Evolutionary conservation across 2,113 vertebrate species (phyloP).

Genomic region (Pleuronectes platessa): DNA sequence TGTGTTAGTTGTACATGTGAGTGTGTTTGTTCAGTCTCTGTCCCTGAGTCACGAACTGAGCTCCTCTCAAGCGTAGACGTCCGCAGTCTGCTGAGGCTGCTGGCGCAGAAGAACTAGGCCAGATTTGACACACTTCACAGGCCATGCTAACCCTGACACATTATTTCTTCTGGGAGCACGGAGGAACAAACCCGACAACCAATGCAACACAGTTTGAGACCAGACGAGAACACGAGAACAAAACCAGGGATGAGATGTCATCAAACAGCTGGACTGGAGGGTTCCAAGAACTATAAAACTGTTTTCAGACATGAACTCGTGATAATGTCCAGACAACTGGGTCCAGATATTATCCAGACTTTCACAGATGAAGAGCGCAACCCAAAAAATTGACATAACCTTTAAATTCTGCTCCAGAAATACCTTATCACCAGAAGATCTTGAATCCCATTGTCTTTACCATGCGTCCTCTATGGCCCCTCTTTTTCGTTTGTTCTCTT

Average conservation of each 20-base stretch:
- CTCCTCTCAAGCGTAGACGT: slow-evolving; percentile 68
- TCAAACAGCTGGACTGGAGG: slow-evolving; percentile 15
- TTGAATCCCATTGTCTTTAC: no score
- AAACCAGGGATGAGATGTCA: slow-evolving; percentile 3
- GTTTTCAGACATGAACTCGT: background rate
- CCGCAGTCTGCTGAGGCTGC: slow-evolving; percentile 71
- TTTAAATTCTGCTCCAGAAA: no score
- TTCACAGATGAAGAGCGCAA: no score
- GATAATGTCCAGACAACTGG: no score
- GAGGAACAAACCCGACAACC: slow-evolving; percentile 20
- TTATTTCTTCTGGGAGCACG: slow-evolving; percentile 49
- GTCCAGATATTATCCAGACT: no score
- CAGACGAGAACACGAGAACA: slow-evolving; percentile 3
- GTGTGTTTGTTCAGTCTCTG: background rate
- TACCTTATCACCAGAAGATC: no score
- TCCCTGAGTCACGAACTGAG: slow-evolving; percentile 70
- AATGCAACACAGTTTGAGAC: slow-evolving; percentile 22
- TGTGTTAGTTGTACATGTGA: background rate
- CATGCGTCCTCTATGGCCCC: no score
- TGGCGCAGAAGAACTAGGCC: slow-evolving; percentile 81
- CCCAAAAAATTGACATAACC: no score
- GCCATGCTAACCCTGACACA: slow-evolving; percentile 66
- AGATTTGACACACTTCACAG: slow-evolving; percentile 83
- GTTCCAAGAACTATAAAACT: background rate
- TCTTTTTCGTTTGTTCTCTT: no score